These are phyloP conservation scores for Myiozetetes cayanensis DNA, from an alignment of 2,113 vertebrate genomes.

Conservation along the genomic window DNA sequence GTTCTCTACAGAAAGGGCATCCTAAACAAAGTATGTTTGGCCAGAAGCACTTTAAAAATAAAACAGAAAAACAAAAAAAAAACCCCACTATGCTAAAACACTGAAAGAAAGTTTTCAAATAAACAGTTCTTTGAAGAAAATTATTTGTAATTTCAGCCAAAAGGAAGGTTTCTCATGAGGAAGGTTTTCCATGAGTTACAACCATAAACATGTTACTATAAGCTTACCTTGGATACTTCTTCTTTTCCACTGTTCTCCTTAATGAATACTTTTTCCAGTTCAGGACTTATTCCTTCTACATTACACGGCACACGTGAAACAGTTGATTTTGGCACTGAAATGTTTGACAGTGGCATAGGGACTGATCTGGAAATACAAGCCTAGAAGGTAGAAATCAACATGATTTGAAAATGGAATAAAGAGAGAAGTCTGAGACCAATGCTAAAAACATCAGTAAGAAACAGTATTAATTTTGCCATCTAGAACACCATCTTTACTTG, in stretches of 20 bases:
- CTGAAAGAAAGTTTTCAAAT: not conserved
- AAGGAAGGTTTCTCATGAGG: not conserved
- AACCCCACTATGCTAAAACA: not conserved
- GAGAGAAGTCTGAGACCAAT: not conserved
- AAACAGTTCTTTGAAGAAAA: conserved; percentile 6
- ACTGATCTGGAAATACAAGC: conserved; percentile 81
- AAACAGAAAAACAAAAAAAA: not conserved
- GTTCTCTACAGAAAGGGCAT: not conserved
- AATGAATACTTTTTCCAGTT: conserved; percentile 95
- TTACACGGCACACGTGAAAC: conserved; percentile 88
- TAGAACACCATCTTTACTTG: not conserved
- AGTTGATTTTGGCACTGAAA: conserved; percentile 88
- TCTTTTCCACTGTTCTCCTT: conserved; percentile 87
- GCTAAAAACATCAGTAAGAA: not conserved
- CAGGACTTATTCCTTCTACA: conserved; percentile 93
- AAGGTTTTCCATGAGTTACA: not conserved
- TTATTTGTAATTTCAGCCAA: not conserved
- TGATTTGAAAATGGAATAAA: not conserved
- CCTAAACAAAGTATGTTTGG: not conserved
- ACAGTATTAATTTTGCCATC: not conserved
- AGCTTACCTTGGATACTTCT: conserved; percentile 88
- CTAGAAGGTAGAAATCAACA: conserved; percentile 56
- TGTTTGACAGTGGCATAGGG: conserved; percentile 78
- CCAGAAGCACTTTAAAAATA: not conserved
- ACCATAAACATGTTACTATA: not conserved